These are phyloP conservation scores for Enteromius viviparus DNA, from an alignment of 2,797 vertebrate genomes.

Conservation along the genomic window DNA sequence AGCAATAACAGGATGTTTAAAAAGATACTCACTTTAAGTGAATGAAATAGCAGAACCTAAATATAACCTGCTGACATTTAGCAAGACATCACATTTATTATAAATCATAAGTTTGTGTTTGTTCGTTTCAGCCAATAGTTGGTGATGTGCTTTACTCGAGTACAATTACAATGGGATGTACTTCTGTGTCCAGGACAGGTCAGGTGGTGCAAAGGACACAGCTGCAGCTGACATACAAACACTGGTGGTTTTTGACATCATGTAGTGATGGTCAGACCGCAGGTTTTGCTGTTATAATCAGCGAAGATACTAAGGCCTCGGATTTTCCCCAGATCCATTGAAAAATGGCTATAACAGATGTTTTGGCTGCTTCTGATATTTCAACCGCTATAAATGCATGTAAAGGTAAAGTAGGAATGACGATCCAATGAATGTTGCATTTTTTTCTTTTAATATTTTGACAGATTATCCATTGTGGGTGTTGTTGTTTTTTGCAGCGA, in stretches of 20 bases:
- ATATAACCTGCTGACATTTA: constrained; percentile 60
- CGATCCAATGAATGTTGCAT: not conserved
- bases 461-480: not conserved
- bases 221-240: constrained; percentile 71
- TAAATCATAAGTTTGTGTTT: not conserved
- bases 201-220: constrained; percentile 59
- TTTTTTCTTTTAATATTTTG: not conserved
- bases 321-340: not conserved
- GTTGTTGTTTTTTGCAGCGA: constrained; percentile 68
- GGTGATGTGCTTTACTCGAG: not conserved
- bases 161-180: not conserved
- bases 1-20: constrained; percentile 81
- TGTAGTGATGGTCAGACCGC: constrained; percentile 43
- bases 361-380: constrained; percentile 85
- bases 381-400: constrained; percentile 87
- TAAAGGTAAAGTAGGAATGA: constrained; percentile 79
- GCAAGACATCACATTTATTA: not conserved
- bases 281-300: constrained; percentile 58
- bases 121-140: not conserved
- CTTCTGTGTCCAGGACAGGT: constrained; percentile 12
- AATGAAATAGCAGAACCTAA: constrained; percentile 55
- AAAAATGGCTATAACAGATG: constrained; percentile 86
- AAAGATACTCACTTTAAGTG: constrained; percentile 40
- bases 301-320: constrained; percentile 29
- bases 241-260: constrained; percentile 72